phyloP scores from a whole-genome alignment of 2,797 vertebrate species.

The Falco rusticolus region DNA sequence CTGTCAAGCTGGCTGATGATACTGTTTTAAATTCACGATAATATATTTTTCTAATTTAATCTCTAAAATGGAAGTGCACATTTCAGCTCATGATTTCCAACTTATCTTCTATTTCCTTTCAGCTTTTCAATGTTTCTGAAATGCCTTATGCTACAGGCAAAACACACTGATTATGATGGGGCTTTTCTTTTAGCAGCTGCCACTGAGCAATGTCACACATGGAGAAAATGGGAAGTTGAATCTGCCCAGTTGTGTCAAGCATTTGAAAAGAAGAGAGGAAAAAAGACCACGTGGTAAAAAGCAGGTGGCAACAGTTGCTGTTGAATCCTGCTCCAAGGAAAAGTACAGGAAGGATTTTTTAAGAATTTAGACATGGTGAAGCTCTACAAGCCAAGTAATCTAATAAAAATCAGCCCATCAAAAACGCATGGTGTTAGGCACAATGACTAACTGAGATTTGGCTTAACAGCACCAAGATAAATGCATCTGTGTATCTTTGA shows the following conservation, averaged over 20 bases:
- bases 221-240: conserved; percentile 36
- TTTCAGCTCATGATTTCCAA: conserved; percentile 64
- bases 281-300: neutral
- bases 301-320: neutral
- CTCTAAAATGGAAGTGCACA: conserved; percentile 51
- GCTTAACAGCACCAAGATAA: neutral
- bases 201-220: conserved; percentile 53
- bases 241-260: conserved; percentile 60
- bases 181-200: conserved; percentile 63
- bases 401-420: neutral
- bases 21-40: conserved; percentile 64
- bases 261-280: conserved; percentile 9
- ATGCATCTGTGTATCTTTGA: neutral
- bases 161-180: conserved; percentile 69
- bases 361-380: neutral
- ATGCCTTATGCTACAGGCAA: conserved; percentile 73
- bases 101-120: conserved; percentile 66
- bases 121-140: conserved; percentile 68
- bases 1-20: conserved; percentile 64
- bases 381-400: neutral
- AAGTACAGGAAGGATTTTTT: neutral
- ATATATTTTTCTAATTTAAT: conserved; percentile 70
- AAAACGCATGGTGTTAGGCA: neutral
- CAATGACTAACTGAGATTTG: neutral
- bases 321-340: neutral